Percentiles rank a stretch among this genome's conserved stretches.
Conservation (phyloP, 2,888 invertebrate genomes). For the Drosophila histrio region DNA sequence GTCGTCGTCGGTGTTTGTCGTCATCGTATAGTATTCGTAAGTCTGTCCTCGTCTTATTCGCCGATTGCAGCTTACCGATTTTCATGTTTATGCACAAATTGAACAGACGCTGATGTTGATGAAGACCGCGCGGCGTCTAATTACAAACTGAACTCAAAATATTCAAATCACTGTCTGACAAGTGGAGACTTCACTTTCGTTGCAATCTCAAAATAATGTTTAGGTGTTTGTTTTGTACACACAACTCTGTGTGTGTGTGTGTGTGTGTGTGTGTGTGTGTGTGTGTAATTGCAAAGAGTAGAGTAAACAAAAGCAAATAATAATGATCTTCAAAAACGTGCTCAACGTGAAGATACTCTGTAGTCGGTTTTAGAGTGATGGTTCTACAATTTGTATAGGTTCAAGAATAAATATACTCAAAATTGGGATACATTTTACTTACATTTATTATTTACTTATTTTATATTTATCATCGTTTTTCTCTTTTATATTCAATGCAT, state of each 20-base stretch:
- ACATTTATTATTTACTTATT: too few relatives aligned
- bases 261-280: slow-evolving; percentile 1
- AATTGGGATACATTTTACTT: too few relatives aligned
- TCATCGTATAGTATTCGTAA: slow-evolving; percentile 22
- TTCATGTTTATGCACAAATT: slow-evolving; percentile 47
- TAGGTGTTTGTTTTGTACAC: slow-evolving; percentile 23
- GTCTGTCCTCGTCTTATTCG: neutral
- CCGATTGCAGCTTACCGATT: slow-evolving; percentile 63
- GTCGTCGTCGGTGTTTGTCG: slow-evolving; percentile 55
- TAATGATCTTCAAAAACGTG: too few relatives aligned
- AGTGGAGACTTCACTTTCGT: slow-evolving; percentile 52
- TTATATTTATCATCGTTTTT: too few relatives aligned
- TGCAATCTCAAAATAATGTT: slow-evolving; percentile 43
- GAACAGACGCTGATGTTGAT: slow-evolving; percentile 27
- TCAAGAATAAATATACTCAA: too few relatives aligned
- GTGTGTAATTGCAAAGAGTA: slow-evolving; percentile 27
- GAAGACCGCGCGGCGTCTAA: slow-evolving; percentile 46
- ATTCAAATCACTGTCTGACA: slow-evolving; percentile 66
- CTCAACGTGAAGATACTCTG: neutral
- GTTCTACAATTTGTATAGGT: too few relatives aligned
- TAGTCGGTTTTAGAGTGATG: neutral
- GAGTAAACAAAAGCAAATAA: slow-evolving; percentile 28
- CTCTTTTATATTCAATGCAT: too few relatives aligned
- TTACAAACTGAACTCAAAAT: slow-evolving; percentile 69
- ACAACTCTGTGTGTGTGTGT: neutral